Evolutionary conservation across 2,797 vertebrate species (phyloP).

Genomic region (Danio aesculapii): DNA sequence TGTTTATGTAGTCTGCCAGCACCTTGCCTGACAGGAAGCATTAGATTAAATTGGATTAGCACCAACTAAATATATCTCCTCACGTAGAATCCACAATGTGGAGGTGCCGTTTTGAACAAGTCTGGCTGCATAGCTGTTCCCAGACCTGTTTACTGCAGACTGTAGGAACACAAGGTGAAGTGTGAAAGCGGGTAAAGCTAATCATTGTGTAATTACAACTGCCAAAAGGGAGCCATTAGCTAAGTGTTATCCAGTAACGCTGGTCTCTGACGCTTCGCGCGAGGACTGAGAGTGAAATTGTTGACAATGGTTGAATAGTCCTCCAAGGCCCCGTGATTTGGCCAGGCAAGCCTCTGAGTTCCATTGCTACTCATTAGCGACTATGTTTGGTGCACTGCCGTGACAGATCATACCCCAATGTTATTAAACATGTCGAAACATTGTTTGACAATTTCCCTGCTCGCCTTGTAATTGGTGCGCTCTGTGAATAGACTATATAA

Average conservation of each 20-base stretch:
- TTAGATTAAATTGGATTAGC: conserved; percentile 75
- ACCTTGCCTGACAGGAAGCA: conserved; percentile 72
- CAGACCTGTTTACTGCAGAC: conserved; percentile 24
- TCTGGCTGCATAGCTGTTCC: conserved; percentile 38
- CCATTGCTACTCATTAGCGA: conserved; percentile 56
- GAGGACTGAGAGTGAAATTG: conserved; percentile 39
- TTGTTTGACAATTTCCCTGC: conserved; percentile 51
- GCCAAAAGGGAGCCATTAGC: conserved; percentile 80
- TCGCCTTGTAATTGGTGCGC: conserved; percentile 34
- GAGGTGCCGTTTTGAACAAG: conserved; percentile 49
- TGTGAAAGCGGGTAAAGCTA: conserved; percentile 75
- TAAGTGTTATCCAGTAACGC: conserved; percentile 62
- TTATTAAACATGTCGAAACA: conserved; percentile 62
- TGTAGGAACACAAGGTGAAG: conserved; percentile 71
- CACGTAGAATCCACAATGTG: conserved; percentile 61
- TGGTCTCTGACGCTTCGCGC: conserved; percentile 38
- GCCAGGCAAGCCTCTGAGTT: conserved; percentile 44
- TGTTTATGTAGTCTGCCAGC: conserved; percentile 44
- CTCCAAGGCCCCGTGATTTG: conserved; percentile 55
- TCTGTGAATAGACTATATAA: conserved; percentile 33
- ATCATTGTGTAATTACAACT: conserved; percentile 75
- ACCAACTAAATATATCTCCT: conserved; percentile 76
- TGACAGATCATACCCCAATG: conserved; percentile 59
- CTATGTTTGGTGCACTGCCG: conserved; percentile 47
- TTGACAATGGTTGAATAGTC: conserved; percentile 58